Base-by-base conservation (phyloP, 2,888 invertebrate species). In the Parnassius apollo region DNA sequence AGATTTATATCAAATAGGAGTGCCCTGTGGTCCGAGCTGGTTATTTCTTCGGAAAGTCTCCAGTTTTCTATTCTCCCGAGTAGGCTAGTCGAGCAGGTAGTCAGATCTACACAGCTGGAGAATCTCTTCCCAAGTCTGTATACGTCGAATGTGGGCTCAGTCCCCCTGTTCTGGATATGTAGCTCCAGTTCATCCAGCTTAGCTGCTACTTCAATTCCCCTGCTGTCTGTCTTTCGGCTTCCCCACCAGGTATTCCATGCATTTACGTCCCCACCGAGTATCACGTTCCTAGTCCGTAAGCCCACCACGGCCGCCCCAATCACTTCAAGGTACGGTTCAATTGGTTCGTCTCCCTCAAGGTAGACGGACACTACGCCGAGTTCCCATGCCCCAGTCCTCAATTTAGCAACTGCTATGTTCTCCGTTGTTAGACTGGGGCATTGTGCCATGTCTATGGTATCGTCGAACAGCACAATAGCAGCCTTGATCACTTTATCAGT, bases 401-500 rank as follows among this genome's bases (percentile, higher is more conserved):
- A 12, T 10, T 18, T 45, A 8, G 45, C 45, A 1, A 18, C 45
- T 22, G 18, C 44, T 8, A 55, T 55, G 11, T 55, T 55, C n/a
- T 55, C 55, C 2, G 44, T 45, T 35, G 55, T 45, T 3, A 55
- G 18, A 8, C 2, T 42, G 7, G 45, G 45, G 18, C n/a, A 35
- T 12, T 2, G 22, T 2, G 25, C 10, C 2, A 51, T 10, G 8
- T 51, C 22, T 7, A 51, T 51, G 2, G 8, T 12, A 46, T 46
- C n/a, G 22, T 61, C 59, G 9, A 67, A 55, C 1, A 65, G 42
- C 22, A 53, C 35, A 1, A 67, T 50, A 7, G 67, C 67, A 1
- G 65, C 57, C 42, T 60, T 61, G 2, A 62, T 3, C 1, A 25
- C 46, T 25, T 56, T 46, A 18, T 18, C 18, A 18, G 18, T 18